Conservation (phyloP, 2,888 invertebrate genomes). For the Euplagia quadripunctaria region DNA sequence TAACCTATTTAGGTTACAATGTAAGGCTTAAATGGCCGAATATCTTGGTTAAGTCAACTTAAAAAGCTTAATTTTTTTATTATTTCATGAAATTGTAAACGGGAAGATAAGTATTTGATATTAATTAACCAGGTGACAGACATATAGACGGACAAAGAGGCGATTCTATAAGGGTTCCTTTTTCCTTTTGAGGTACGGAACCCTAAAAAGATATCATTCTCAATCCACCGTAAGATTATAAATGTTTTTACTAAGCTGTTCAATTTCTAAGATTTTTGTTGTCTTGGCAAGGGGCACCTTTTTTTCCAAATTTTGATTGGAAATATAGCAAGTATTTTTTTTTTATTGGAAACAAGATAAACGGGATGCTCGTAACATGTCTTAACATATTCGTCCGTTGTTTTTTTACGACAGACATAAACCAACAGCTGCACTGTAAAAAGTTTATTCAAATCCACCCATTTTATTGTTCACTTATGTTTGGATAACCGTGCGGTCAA, state of each 20-base stretch:
- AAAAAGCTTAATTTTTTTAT: no score
- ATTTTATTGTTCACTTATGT: constrained; percentile 47
- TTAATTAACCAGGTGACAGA: no score
- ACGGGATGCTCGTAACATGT: constrained; percentile 24
- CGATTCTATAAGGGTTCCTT: no score
- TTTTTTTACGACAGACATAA: constrained; percentile 51
- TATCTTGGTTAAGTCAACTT: no score
- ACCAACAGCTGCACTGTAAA: constrained; percentile 54
- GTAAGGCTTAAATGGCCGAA: no score
- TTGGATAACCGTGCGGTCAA: constrained; percentile 22
- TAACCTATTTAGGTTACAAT: no score
- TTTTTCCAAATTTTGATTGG: constrained; percentile 18
- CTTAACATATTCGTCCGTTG: constrained; percentile 29
- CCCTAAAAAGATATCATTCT: no score
- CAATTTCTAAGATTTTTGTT: neutral
- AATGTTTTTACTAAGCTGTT: neutral
- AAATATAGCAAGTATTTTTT: constrained; percentile 25
- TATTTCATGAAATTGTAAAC: no score
- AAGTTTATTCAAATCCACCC: constrained; percentile 54
- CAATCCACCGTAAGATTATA: no score
- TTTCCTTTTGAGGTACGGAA: no score
- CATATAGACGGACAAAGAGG: no score
- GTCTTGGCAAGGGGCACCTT: neutral
- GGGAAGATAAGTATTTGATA: no score
- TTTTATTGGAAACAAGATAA: neutral